phyloP scores from a whole-genome alignment of 2,113 vertebrate species.

The Fulica atra region DNA sequence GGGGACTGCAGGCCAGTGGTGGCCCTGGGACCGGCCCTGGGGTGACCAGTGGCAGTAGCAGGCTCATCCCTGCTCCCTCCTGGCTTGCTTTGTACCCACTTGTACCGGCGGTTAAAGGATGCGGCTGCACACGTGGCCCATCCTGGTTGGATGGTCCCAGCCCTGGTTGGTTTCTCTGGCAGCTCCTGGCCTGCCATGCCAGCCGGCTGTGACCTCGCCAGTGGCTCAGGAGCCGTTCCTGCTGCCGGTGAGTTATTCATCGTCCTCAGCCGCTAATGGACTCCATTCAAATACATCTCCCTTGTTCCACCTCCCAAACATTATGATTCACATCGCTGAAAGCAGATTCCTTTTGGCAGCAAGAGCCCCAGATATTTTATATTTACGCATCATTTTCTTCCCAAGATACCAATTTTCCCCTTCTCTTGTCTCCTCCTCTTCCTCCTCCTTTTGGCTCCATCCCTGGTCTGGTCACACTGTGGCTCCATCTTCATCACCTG shows the following conservation, averaged over 20 bases:
- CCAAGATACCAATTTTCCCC: not conserved
- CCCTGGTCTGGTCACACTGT: accelerated
- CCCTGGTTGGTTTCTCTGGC: not conserved
- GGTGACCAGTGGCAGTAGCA: not conserved
- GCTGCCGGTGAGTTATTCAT: not conserved
- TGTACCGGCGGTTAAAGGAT: not conserved
- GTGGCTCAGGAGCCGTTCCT: not conserved
- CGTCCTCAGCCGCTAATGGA: not conserved
- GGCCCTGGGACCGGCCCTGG: not conserved
- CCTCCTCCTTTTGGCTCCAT: not conserved
- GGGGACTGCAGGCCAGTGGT: accelerated
- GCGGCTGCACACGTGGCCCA: not conserved
- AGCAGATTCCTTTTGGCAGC: not conserved
- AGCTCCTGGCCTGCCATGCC: not conserved
- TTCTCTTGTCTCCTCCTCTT: not conserved
- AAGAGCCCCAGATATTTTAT: not conserved
- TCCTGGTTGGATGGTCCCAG: not conserved
- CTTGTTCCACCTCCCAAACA: not conserved
- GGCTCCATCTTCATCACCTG: not conserved
- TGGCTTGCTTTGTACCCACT: not conserved
- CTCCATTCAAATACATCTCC: not conserved
- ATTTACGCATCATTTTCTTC: not conserved
- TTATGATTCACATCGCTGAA: not conserved
- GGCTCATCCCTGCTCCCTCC: not conserved
- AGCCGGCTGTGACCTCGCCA: not conserved